Conservation (phyloP, 2,113 vertebrate genomes). For the Fregata magnificens region DNA sequence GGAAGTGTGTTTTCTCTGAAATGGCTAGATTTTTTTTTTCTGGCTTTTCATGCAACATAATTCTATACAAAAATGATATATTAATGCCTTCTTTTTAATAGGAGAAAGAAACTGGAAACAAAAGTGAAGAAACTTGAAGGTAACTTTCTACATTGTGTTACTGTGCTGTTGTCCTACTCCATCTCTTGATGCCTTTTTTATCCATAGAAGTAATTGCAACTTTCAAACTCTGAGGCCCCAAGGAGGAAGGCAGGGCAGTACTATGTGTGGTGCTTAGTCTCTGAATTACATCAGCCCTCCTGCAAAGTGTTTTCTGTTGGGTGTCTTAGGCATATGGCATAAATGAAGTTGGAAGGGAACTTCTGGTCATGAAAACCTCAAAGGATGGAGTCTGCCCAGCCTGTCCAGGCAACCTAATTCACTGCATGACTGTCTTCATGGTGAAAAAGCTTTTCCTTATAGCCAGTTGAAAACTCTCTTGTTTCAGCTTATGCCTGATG, state of each 20-base stretch:
- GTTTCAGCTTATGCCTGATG: neutral
- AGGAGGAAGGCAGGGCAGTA: neutral
- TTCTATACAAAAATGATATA: neutral
- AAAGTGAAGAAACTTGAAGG: constrained; percentile 89
- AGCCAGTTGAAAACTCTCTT: neutral
- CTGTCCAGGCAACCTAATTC: neutral
- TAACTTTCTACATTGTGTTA: constrained; percentile 34
- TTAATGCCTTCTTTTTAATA: constrained; percentile 55
- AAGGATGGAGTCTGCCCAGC: neutral
- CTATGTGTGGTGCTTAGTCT: neutral
- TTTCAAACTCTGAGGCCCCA: neutral
- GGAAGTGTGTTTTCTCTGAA: neutral
- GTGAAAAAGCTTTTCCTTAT: neutral
- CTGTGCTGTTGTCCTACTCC: neutral
- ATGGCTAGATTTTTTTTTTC: neutral
- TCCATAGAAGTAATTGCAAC: neutral
- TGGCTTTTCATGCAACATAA: neutral
- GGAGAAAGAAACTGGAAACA: constrained; percentile 86
- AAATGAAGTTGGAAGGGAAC: neutral
- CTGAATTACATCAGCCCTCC: neutral
- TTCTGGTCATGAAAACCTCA: neutral
- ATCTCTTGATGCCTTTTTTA: neutral
- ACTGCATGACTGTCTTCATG: neutral
- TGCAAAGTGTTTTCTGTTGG: neutral
- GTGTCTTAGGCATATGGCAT: neutral